Evolutionary conservation across 2,113 vertebrate genomes (phyloP).

Genomic region (Otis tarda): DNA sequence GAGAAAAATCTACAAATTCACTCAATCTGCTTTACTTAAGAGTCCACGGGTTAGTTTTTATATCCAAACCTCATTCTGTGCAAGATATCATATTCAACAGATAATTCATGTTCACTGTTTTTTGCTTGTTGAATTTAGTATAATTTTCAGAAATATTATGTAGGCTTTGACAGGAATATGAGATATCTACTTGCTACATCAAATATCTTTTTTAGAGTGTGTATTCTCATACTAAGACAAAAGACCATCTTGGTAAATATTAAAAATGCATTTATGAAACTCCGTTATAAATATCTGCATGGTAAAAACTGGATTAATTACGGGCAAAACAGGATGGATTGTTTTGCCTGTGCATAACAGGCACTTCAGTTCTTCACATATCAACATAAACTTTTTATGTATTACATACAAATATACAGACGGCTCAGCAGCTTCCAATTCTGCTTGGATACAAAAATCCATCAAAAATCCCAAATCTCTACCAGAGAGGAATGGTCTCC

Average conservation of each 20-base stretch:
- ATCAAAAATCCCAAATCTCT: background rate
- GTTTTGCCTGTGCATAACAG: background rate
- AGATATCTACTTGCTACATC: background rate
- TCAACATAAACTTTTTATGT: background rate
- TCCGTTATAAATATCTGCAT: background rate
- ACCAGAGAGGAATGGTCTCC: background rate
- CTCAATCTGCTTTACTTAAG: background rate
- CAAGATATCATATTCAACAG: background rate
- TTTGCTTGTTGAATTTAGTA: background rate
- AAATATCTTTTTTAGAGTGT: background rate
- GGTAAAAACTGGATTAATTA: background rate
- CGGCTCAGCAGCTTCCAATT: background rate
- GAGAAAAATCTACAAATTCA: background rate
- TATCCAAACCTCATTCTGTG: background rate
- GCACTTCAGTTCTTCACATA: background rate
- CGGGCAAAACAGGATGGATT: background rate
- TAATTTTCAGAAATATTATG: background rate
- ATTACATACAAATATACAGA: background rate
- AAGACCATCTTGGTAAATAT: background rate
- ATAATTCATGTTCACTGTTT: background rate
- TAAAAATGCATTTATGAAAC: background rate
- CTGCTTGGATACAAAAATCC: background rate
- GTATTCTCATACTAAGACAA: background rate
- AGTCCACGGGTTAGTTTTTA: background rate
- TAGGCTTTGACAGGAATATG: background rate